Conservation (phyloP, 2,888 invertebrate species). For the Pasiphila rectangulata region DNA sequence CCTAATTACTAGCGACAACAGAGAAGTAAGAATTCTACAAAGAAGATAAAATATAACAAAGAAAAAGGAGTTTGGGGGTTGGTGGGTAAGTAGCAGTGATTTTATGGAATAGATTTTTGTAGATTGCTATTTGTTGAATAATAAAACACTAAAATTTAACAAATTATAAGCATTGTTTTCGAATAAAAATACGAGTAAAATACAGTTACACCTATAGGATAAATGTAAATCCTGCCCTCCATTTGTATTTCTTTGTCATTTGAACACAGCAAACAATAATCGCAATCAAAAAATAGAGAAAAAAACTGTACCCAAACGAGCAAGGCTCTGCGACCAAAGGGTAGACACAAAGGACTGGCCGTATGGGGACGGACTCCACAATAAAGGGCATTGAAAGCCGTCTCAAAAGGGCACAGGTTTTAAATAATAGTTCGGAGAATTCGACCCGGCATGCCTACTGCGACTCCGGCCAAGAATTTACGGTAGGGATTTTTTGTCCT, state of each 20-base stretch:
- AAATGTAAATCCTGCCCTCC: background rate
- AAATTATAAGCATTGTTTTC: too few species aligned
- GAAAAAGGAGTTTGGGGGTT: too few species aligned
- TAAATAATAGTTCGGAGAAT: constrained; percentile 58
- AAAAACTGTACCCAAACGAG: constrained; percentile 28
- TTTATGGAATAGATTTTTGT: too few species aligned
- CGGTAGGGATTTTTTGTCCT: constrained; percentile 47
- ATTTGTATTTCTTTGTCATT: constrained; percentile 10
- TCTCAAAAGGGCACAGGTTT: constrained; percentile 60
- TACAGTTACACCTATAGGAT: background rate
- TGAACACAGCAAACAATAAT: constrained; percentile 18
- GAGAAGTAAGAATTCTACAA: too few species aligned
- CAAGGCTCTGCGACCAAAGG: constrained; percentile 33
- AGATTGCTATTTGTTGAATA: background rate
- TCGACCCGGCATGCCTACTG: constrained; percentile 47
- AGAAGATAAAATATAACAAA: too few species aligned
- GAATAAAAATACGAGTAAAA: background rate
- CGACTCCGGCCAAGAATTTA: constrained; percentile 40
- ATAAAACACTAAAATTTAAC: too few species aligned
- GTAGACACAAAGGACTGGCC: constrained; percentile 50
- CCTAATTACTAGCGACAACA: too few species aligned
- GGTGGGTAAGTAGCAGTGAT: too few species aligned
- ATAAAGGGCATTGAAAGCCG: constrained; percentile 55
- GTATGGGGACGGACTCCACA: constrained; percentile 47
- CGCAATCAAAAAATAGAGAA: constrained; percentile 22